Evolutionary conservation across 2,113 vertebrate genomes (phyloP).

Genomic region (Heterochromis multidens): DNA sequence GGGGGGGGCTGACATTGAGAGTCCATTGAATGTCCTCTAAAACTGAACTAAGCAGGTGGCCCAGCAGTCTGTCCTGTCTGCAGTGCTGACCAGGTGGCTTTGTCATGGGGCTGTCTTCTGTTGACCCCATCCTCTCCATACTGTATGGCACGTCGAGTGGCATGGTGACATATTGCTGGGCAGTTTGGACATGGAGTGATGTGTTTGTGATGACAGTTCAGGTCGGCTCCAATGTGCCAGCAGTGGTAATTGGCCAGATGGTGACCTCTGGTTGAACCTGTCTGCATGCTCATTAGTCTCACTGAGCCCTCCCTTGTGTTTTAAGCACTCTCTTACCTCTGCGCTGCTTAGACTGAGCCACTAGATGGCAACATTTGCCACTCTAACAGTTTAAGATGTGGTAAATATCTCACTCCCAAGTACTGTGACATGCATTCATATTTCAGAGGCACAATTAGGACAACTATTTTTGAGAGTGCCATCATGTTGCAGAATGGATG

Average conservation of each 20-base stretch:
- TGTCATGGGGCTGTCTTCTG: slow-evolving; percentile 69
- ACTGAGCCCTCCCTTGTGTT: slow-evolving; percentile 49
- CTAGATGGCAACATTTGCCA: slow-evolving; percentile 82
- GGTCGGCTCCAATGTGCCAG: slow-evolving; percentile 84
- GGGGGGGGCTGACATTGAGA: slow-evolving; percentile 63
- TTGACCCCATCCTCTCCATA: slow-evolving; percentile 59
- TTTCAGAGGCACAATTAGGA: slow-evolving; percentile 16
- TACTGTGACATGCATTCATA: background rate
- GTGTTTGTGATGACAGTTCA: slow-evolving; percentile 84
- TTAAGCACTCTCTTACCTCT: background rate
- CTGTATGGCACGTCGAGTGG: slow-evolving; percentile 70
- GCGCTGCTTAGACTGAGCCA: slow-evolving; percentile 12
- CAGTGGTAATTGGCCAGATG: slow-evolving; percentile 89
- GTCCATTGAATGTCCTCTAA: slow-evolving; percentile 59
- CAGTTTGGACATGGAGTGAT: slow-evolving; percentile 76
- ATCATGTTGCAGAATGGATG: background rate
- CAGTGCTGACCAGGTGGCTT: slow-evolving; percentile 69
- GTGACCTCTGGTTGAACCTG: slow-evolving; percentile 88
- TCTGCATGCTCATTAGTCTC: slow-evolving; percentile 83
- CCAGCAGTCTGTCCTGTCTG: slow-evolving; percentile 61
- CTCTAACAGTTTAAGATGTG: slow-evolving; percentile 1
- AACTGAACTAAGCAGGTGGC: slow-evolving; percentile 64
- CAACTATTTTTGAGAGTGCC: background rate
- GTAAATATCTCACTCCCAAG: background rate
- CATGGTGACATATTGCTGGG: slow-evolving; percentile 73